Percentiles rank a stretch among this genome's conserved stretches.
Evolutionary conservation across 2,888 invertebrate species (phyloP).

Genomic region (Acronicta psi): DNA sequence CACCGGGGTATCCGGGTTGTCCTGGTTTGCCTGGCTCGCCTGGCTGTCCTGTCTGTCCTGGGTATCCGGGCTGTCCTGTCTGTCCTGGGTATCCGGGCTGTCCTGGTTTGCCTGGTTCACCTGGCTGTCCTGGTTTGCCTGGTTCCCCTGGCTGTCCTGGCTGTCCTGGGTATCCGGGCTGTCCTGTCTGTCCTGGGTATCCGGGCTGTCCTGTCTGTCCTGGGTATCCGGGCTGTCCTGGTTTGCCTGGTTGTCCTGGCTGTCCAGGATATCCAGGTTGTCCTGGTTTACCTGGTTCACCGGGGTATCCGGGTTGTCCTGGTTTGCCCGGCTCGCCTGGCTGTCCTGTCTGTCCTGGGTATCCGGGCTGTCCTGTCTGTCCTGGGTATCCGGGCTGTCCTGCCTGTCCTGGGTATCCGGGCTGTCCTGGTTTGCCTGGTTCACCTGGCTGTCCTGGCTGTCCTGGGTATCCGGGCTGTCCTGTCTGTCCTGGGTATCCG

Average conservation of each 20-base stretch:
- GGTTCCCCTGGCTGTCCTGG: slow-evolving; percentile 12
- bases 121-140: slow-evolving; percentile 6
- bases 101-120: slow-evolving; percentile 27
- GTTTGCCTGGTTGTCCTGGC: slow-evolving; percentile 15
- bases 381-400: slow-evolving; percentile 6
- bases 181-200: slow-evolving; percentile 5
- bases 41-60: slow-evolving; percentile 9
- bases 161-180: slow-evolving; percentile 5
- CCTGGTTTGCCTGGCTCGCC: slow-evolving; percentile 15
- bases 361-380: slow-evolving; percentile 9
- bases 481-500: slow-evolving; percentile 7
- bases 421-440: too few relatives aligned
- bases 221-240: slow-evolving; percentile 15
- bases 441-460: slow-evolving; percentile 14
- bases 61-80: slow-evolving; percentile 3
- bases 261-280: slow-evolving; percentile 14
- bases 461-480: slow-evolving; percentile 18
- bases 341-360: slow-evolving; percentile 31
- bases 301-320: slow-evolving; percentile 13
- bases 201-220: slow-evolving; percentile 6
- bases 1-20: slow-evolving; percentile 18
- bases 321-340: slow-evolving; percentile 25
- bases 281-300: slow-evolving; percentile 18
- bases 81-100: slow-evolving; percentile 18
- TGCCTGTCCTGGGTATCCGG: slow-evolving; percentile 17